Percentiles rank a stretch among this genome's conserved stretches.
Evolutionary conservation across 35 echinoderm and acorn worm genomes (phyloP).

Genomic region (Lytechinus variegatus): DNA sequence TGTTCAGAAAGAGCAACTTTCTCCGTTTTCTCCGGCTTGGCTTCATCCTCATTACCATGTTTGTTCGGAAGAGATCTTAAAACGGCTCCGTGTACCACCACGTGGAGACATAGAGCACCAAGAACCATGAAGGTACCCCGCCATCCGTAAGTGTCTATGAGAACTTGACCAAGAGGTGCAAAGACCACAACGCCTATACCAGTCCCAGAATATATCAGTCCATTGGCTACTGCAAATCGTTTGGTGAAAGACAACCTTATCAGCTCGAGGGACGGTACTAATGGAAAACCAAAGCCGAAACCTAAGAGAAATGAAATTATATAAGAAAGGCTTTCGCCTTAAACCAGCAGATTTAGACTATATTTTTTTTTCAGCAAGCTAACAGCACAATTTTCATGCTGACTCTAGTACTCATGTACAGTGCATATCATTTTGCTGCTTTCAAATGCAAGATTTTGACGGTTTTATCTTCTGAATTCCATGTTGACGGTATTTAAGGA

Average conservation of each 20-base stretch:
- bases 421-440: too few relatives aligned
- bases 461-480: too few relatives aligned
- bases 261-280: conserved; percentile 82
- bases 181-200: conserved; percentile 79
- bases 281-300: conserved; percentile 84
- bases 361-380: too few relatives aligned
- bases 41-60: neutral
- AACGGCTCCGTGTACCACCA: conserved; percentile 73
- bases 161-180: conserved; percentile 77
- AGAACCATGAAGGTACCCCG: conserved; percentile 67
- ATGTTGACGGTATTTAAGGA: too few relatives aligned
- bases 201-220: conserved; percentile 78
- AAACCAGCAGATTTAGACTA: too few relatives aligned
- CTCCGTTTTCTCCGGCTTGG: neutral
- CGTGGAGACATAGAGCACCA: conserved; percentile 76
- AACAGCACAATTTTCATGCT: too few relatives aligned
- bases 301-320: conserved; percentile 43
- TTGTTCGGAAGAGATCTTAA: conserved; percentile 60
- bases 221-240: conserved; percentile 82
- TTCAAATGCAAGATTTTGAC: too few relatives aligned
- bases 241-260: conserved; percentile 80
- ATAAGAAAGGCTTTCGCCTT: too few relatives aligned
- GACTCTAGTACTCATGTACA: too few relatives aligned
- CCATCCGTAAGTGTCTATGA: conserved; percentile 84
- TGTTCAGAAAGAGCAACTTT: conserved; percentile 35